A percentile compares a stretch with the other conserved stretches of the same genome.
Evolutionary conservation across 2,113 vertebrate species (phyloP).

Genomic region (Corynorhinus townsendii): DNA sequence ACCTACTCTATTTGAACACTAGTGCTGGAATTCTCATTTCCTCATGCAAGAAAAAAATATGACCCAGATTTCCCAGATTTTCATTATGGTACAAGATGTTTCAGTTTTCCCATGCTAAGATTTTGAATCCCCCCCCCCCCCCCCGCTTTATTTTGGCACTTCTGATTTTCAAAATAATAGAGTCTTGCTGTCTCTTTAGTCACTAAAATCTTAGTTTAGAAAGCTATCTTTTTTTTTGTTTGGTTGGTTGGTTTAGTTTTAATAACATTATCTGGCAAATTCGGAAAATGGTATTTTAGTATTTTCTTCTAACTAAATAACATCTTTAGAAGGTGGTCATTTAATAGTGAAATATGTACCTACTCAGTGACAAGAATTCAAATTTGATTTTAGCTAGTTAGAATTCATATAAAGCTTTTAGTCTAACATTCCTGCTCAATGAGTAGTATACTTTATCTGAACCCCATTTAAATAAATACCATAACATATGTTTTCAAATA

Average conservation of each 20-base stretch:
- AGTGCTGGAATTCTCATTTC: slow-evolving; percentile 55
- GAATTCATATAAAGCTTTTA: neutral
- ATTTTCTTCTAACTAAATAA: slow-evolving; percentile 28
- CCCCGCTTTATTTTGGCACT: neutral
- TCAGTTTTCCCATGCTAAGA: slow-evolving; percentile 13
- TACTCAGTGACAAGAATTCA: neutral
- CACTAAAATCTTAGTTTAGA: slow-evolving; percentile 6
- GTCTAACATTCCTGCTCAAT: neutral
- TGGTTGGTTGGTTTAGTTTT: neutral
- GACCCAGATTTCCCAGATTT: slow-evolving; percentile 71
- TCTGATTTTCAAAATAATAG: neutral
- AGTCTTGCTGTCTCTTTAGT: neutral
- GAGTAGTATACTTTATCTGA: neutral
- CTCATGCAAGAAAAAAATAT: slow-evolving; percentile 55
- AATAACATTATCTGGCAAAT: neutral
- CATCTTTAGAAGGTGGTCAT: neutral
- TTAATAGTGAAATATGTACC: slow-evolving; percentile 20
- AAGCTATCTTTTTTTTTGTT: neutral
- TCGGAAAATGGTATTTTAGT: slow-evolving; percentile 31
- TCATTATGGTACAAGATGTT: slow-evolving; percentile 60
- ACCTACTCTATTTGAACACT: slow-evolving; percentile 58
- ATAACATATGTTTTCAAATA: slow-evolving; percentile 12
- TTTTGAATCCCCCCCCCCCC: neutral
- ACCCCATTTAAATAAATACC: neutral
- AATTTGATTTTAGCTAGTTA: neutral